Evolutionary conservation across 2,797 vertebrate species (phyloP).

Genomic region (Gymnoscopelus microlampas): DNA sequence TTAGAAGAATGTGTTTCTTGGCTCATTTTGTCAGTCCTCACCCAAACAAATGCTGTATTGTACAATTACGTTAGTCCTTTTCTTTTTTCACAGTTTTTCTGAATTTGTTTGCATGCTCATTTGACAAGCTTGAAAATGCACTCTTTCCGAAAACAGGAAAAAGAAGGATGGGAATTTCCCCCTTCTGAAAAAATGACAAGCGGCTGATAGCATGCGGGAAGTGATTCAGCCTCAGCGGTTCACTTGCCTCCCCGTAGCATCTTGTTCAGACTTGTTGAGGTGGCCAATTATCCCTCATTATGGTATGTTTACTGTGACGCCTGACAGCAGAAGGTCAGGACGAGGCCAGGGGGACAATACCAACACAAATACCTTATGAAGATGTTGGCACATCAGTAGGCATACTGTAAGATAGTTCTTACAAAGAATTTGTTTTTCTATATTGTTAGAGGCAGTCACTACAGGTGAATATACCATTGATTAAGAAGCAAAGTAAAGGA

Average conservation of each 20-base stretch:
- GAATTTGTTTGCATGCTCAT: not conserved
- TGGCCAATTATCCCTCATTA: conserved; percentile 48
- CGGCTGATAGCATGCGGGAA: conserved; percentile 70
- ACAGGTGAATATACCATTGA: not conserved
- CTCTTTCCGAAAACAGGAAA: conserved; percentile 27
- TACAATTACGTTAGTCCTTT: not conserved
- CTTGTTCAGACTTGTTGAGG: conserved; percentile 68
- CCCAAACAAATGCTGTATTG: not conserved
- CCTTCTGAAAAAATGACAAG: conserved; percentile 45
- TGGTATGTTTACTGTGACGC: conserved; percentile 45
- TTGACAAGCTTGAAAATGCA: conserved; percentile 43
- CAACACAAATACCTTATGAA: not conserved
- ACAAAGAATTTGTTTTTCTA: no score
- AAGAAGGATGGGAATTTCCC: conserved; percentile 68
- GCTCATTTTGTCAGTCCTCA: conserved; percentile 3
- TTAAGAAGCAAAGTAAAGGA: not conserved
- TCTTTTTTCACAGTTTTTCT: not conserved
- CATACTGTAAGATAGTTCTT: no score
- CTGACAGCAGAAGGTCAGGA: no score
- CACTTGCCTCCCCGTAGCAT: conserved; percentile 50
- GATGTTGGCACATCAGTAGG: not conserved
- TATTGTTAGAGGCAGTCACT: not conserved
- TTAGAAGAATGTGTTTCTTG: not conserved
- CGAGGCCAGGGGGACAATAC: no score
- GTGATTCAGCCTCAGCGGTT: conserved; percentile 75